Percentiles rank a stretch among this genome's conserved stretches.
Evolutionary conservation across 2,797 vertebrate species (phyloP).

Genomic region (Galaxias olidus): DNA sequence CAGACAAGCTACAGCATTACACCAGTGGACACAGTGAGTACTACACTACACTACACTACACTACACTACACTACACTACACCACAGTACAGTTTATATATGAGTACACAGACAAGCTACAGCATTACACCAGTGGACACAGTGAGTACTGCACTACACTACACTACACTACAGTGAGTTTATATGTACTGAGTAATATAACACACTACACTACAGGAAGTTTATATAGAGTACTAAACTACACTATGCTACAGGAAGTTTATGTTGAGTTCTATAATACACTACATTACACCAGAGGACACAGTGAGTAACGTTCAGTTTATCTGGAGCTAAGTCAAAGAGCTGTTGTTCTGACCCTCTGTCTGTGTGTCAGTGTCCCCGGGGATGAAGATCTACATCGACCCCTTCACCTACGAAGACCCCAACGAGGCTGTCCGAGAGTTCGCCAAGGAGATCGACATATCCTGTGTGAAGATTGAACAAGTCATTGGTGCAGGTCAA

Average conservation of each 20-base stretch:
- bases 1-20: too few relatives aligned
- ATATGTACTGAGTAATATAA: too few relatives aligned
- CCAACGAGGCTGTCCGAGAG: constrained; percentile 93
- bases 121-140: too few relatives aligned
- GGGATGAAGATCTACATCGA: constrained; percentile 99
- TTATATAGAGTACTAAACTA: too few relatives aligned
- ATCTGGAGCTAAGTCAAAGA: not conserved
- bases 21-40: constrained; percentile 74
- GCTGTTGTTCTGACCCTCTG: not conserved
- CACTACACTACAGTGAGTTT: too few relatives aligned
- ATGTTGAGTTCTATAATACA: too few relatives aligned
- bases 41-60: too few relatives aligned
- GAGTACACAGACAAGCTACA: too few relatives aligned
- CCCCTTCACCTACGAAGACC: constrained; percentile 96
- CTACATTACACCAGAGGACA: constrained; percentile 94
- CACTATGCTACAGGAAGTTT: too few relatives aligned
- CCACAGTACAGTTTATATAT: too few relatives aligned
- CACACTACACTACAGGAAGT: too few relatives aligned
- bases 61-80: not conserved
- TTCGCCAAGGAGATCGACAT: constrained; percentile 98
- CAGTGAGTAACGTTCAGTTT: constrained; percentile 80
- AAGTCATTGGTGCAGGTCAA: constrained; percentile 97
- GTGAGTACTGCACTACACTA: too few relatives aligned
- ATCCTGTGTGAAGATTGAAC: constrained; percentile 96
- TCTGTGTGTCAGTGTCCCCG: constrained; percentile 83